Percentiles rank a stretch among this genome's conserved stretches.
Evolutionary conservation across 64 coral and sea anemone genomes (phyloP).

Genomic region (Catalaphyllia jardinei): DNA sequence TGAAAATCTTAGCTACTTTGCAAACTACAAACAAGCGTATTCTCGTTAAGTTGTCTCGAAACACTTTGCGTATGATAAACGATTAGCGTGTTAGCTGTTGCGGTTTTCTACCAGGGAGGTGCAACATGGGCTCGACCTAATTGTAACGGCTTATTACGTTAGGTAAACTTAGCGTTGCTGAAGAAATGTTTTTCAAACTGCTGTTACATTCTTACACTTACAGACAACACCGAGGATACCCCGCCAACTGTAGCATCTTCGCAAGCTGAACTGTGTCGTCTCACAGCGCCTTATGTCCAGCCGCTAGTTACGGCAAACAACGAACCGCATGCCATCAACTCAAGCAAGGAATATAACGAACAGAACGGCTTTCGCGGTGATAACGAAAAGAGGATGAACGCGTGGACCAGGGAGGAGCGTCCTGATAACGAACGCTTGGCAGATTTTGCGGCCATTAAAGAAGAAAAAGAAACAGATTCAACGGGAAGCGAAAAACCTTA

Average conservation of each 20-base stretch:
- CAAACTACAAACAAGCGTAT: background rate
- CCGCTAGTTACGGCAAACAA: constrained; percentile 23
- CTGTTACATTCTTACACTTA: background rate
- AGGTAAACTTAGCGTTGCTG: background rate
- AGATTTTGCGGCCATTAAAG: constrained; percentile 69
- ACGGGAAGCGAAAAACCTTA: constrained; percentile 76
- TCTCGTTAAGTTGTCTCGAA: background rate
- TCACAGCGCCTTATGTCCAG: constrained; percentile 27
- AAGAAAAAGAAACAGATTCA: constrained; percentile 76
- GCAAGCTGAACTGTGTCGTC: constrained; percentile 17
- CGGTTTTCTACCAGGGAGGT: constrained; percentile 3
- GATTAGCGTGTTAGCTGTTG: constrained; percentile 8
- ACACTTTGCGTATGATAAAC: constrained; percentile 48
- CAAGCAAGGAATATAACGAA: constrained; percentile 18
- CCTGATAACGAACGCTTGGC: constrained; percentile 9
- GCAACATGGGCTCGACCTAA: background rate
- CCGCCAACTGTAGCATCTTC: constrained; percentile 22
- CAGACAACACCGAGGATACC: constrained; percentile 34
- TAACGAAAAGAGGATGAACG: constrained; percentile 2
- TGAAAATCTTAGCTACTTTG: constrained; percentile 4
- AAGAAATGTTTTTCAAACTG: background rate
- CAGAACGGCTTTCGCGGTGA: constrained; percentile 42
- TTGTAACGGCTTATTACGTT: background rate
- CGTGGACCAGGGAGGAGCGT: constrained; percentile 25
- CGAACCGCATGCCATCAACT: constrained; percentile 18